These are phyloP conservation scores for Apotomis capreana DNA, from an alignment of 2,888 invertebrate species.

Conservation along the genomic window DNA sequence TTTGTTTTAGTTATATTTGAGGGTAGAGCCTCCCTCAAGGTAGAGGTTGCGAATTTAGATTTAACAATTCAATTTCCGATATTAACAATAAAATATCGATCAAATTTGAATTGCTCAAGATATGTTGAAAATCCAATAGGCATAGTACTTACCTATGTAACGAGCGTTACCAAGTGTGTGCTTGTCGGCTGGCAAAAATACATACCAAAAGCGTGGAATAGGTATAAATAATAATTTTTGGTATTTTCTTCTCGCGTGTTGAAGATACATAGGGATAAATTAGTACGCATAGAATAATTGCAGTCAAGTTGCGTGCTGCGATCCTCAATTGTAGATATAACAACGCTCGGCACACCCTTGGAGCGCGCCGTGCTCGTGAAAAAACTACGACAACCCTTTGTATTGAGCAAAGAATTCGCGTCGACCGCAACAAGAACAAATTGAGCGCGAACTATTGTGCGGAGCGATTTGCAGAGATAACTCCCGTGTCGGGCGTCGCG, in stretches of 20 bases:
- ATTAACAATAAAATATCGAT: background rate
- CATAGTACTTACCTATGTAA: background rate
- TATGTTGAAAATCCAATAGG: background rate
- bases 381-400: slow-evolving; percentile 75
- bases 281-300: slow-evolving; percentile 61
- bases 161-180: background rate
- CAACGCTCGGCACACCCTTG: slow-evolving; percentile 61
- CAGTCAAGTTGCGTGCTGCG: slow-evolving; percentile 53
- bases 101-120: background rate
- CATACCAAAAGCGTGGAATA: background rate
- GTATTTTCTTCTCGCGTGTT: slow-evolving; percentile 46
- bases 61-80: background rate
- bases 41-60: background rate
- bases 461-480: slow-evolving; percentile 81
- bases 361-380: slow-evolving; percentile 63
- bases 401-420: slow-evolving; percentile 78
- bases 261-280: slow-evolving; percentile 53
- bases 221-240: slow-evolving; percentile 30
- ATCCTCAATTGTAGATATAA: slow-evolving; percentile 62
- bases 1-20: background rate
- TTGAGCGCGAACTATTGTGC: slow-evolving; percentile 81
- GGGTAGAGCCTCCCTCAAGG: background rate
- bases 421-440: slow-evolving; percentile 82
- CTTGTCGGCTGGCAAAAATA: background rate
- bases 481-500: slow-evolving; percentile 74